phyloP scores from a whole-genome alignment of 2,888 invertebrate species.

The Drepanosiphum platanoidis region DNA sequence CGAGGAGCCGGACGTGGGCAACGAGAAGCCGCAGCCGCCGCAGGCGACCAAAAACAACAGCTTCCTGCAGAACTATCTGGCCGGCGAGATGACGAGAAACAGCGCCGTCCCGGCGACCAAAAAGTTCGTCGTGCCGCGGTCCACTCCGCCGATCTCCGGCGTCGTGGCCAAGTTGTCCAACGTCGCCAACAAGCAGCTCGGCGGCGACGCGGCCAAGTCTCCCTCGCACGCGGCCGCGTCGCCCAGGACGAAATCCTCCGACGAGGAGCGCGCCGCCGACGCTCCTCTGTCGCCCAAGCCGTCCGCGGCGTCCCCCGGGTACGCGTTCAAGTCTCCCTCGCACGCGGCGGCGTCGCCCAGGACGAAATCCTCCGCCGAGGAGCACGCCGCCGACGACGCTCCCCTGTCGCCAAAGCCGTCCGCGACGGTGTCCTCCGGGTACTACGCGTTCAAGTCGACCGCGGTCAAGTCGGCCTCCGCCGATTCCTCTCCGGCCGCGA shows the following conservation, averaged over 20 bases:
- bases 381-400: background rate
- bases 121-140: background rate
- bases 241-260: background rate
- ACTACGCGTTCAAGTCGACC: background rate
- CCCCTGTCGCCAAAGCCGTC: background rate
- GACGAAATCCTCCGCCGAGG: background rate
- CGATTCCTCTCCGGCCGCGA: background rate
- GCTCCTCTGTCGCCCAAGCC: background rate
- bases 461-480: background rate
- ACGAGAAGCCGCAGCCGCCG: constrained; percentile 9
- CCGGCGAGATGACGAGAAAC: constrained; percentile 15
- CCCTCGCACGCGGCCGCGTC: constrained; percentile 13
- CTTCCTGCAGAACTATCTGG: constrained; percentile 43
- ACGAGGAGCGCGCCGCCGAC: background rate
- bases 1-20: constrained; percentile 30
- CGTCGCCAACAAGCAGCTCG: background rate
- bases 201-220: background rate
- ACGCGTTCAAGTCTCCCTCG: background rate
- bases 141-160: background rate
- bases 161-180: background rate
- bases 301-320: background rate
- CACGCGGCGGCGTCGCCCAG: background rate
- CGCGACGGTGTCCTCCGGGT: too few relatives aligned
- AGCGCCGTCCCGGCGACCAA: background rate
- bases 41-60: constrained; percentile 27